phyloP scores from a whole-genome alignment of 2,888 invertebrate genomes.

The Tipula lateralis region DNA sequence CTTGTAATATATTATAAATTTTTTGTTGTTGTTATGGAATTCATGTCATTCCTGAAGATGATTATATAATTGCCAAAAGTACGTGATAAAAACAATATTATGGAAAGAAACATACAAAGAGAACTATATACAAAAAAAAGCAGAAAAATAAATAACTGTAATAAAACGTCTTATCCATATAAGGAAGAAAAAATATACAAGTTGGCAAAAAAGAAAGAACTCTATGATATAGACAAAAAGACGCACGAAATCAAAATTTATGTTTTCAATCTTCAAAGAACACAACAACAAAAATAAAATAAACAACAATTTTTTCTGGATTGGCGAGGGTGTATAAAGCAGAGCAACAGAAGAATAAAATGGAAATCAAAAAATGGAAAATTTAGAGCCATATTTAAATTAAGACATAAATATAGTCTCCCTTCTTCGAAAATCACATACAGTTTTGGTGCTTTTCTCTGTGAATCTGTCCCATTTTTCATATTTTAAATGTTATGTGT shows the following conservation, averaged over 20 bases:
- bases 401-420: not conserved
- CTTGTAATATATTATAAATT: not conserved
- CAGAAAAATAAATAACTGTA: not conserved
- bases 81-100: not conserved
- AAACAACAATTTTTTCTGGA: not conserved
- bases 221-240: not conserved
- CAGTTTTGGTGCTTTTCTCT: not conserved
- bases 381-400: slow-evolving; percentile 2
- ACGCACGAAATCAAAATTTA: not conserved
- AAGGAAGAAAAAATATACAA: not conserved
- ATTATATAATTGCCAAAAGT: slow-evolving; percentile 2
- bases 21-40: not conserved
- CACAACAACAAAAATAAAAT: not conserved
- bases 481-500: not conserved
- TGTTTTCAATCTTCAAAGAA: not conserved
- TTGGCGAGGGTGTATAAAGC: not conserved
- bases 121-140: not conserved
- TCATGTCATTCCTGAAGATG: not conserved
- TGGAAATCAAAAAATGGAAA: not conserved
- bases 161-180: slow-evolving; percentile 1
- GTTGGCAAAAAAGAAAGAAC: not conserved
- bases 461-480: not conserved
- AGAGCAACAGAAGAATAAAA: not conserved
- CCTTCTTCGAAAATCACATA: not conserved
- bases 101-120: not conserved